Percentiles rank a stretch among this genome's conserved stretches.
phyloP scores from a whole-genome alignment of 2,888 invertebrate genomes.

The Phalangium opilio region DNA sequence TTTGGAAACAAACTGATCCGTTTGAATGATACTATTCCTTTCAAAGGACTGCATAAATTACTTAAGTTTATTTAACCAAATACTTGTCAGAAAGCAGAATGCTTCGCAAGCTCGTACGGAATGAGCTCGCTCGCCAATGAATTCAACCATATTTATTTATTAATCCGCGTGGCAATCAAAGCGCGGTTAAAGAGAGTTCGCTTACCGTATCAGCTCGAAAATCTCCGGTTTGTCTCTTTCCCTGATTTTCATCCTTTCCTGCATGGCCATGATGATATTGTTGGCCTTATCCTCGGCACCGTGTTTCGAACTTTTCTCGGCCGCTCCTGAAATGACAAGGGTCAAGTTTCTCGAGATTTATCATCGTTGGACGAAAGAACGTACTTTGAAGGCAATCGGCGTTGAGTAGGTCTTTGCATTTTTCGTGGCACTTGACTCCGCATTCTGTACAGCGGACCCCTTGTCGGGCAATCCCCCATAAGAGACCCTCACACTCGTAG shows the following conservation, averaged over 20 bases:
- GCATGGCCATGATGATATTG: constrained; percentile 98
- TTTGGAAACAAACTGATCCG: too few species aligned
- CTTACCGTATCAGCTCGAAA: constrained; percentile 92
- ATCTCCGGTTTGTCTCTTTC: constrained; percentile 97
- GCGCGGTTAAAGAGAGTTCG: neutral
- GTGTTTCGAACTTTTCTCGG: constrained; percentile 99
- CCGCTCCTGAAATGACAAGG: constrained; percentile 61
- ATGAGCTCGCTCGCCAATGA: too few species aligned
- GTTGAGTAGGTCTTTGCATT: constrained; percentile 97
- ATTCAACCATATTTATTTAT: too few species aligned
- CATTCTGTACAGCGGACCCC: constrained; percentile 97
- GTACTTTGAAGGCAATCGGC: constrained; percentile 96
- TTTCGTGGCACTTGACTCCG: constrained; percentile 99
- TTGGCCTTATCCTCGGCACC: constrained; percentile 99
- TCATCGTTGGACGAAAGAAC: neutral
- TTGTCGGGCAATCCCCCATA: constrained; percentile 98
- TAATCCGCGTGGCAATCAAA: too few species aligned
- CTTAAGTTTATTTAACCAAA: too few species aligned
- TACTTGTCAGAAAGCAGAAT: too few species aligned
- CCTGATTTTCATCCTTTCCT: constrained; percentile 97
- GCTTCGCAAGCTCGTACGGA: too few species aligned
- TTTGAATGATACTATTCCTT: too few species aligned
- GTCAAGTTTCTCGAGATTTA: neutral
- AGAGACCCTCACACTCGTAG: constrained; percentile 95
- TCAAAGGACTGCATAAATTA: too few species aligned